These are phyloP conservation scores for Orchestia grillus DNA, from an alignment of 1,140 invertebrate species.

Conservation along the genomic window DNA sequence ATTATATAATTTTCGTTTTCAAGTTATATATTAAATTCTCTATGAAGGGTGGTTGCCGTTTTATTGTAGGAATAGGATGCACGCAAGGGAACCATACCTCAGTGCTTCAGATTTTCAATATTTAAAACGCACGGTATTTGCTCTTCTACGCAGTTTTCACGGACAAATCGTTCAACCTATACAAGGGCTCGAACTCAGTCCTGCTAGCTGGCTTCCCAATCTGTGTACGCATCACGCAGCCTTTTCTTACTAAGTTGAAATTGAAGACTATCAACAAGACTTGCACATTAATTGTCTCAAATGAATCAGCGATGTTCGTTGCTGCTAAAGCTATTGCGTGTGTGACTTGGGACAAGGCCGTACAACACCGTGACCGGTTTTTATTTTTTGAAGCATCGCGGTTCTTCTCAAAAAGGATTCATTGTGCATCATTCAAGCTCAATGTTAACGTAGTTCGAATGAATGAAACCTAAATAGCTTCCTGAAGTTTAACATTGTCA, in stretches of 20 bases:
- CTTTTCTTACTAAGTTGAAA: neutral
- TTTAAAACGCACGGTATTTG: no score
- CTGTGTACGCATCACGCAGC: neutral
- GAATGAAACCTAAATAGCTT: neutral
- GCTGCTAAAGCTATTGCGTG: neutral
- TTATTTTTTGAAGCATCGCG: neutral
- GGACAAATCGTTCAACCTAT: neutral
- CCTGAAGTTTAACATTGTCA: neutral
- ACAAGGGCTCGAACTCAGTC: neutral
- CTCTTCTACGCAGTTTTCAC: no score
- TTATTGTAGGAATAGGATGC: no score
- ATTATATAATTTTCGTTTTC: no score
- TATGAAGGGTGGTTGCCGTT: no score
- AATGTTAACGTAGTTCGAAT: neutral
- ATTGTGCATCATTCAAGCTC: neutral
- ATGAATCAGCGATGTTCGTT: neutral
- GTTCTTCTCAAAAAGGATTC: neutral
- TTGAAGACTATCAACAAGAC: neutral
- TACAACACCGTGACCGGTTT: neutral
- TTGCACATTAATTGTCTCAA: neutral
- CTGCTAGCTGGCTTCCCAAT: neutral
- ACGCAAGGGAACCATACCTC: no score
- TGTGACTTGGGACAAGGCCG: neutral
- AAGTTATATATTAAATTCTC: no score
- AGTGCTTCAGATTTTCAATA: no score